Evolutionary conservation across 2,797 vertebrate genomes (phyloP).

Genomic region (Perodicticus potto): DNA sequence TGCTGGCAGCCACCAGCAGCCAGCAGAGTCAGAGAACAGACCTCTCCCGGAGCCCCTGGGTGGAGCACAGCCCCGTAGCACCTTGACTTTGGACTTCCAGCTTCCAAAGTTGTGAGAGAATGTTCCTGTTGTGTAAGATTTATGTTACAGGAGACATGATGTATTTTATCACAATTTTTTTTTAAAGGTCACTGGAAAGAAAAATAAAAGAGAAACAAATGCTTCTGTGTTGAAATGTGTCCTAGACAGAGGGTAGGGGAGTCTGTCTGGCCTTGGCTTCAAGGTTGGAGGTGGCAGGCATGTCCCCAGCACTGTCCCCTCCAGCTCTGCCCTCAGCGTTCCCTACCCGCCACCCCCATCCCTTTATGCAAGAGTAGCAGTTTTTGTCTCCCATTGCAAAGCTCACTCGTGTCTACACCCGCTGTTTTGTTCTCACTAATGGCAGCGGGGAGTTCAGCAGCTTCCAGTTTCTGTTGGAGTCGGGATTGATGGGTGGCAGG

Average conservation of each 20-base stretch:
- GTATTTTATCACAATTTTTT: not conserved
- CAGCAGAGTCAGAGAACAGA: accelerated
- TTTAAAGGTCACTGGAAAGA: no score
- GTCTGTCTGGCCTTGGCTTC: not conserved
- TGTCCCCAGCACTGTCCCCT: not conserved
- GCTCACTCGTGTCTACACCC: not conserved
- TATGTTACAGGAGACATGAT: not conserved
- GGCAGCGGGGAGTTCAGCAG: slow-evolving; percentile 35
- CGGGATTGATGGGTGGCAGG: slow-evolving; percentile 43
- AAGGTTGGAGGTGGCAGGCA: accelerated
- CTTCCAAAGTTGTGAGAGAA: not conserved
- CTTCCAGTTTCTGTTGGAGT: slow-evolving; percentile 62
- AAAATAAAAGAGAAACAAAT: not conserved
- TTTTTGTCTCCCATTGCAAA: not conserved
- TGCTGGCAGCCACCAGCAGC: not conserved
- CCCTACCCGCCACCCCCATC: not conserved
- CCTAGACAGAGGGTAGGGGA: not conserved
- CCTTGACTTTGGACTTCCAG: not conserved
- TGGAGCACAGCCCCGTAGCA: accelerated
- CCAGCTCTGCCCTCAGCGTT: not conserved
- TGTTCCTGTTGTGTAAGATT: not conserved
- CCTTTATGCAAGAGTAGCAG: not conserved
- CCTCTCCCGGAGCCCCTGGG: accelerated
- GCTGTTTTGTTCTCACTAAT: slow-evolving; percentile 66
- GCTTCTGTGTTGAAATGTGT: not conserved